Conservation (phyloP, 1,140 invertebrate genomes). For the Ptiloglossa arizonensis region DNA sequence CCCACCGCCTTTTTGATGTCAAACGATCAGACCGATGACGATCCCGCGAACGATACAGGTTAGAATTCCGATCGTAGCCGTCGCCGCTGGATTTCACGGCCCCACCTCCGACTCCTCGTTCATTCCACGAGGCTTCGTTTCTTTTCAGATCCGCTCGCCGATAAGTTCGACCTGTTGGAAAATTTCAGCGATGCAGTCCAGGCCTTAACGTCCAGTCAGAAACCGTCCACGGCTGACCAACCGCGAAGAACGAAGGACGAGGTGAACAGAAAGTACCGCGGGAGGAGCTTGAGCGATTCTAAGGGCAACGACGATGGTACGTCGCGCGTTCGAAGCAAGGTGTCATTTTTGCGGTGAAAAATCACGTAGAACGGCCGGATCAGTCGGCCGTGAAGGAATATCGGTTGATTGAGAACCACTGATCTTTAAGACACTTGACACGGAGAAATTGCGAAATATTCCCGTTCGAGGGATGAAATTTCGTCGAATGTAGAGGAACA, state of each 20-base stretch:
- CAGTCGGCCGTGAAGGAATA: no score
- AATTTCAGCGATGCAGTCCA: constrained; percentile 4
- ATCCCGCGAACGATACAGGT: constrained; percentile 39
- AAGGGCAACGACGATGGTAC: constrained; percentile 24
- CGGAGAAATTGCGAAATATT: no score
- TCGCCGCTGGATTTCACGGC: background rate
- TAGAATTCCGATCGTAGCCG: constrained; percentile 12
- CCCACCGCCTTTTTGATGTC: constrained; percentile 41
- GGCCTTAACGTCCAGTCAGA: background rate
- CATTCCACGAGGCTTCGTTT: background rate
- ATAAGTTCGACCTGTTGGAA: background rate
- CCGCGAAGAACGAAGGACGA: background rate
- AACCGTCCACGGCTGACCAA: constrained; percentile 13
- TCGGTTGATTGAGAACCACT: no score
- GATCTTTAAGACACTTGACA: no score
- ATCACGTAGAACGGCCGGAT: no score
- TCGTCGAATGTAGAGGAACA: no score
- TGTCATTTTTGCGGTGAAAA: no score
- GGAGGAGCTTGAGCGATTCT: background rate
- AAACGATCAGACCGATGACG: constrained; percentile 34
- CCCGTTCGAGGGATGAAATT: no score
- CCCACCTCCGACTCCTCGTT: background rate
- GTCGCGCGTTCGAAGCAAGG: background rate
- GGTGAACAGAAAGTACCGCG: background rate
- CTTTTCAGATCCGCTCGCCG: constrained; percentile 15